Evolutionary conservation across 1,140 invertebrate genomes (phyloP), one percentile per base, ranked within the genome.

Genomic region (Diachasma alloeum): DNA sequence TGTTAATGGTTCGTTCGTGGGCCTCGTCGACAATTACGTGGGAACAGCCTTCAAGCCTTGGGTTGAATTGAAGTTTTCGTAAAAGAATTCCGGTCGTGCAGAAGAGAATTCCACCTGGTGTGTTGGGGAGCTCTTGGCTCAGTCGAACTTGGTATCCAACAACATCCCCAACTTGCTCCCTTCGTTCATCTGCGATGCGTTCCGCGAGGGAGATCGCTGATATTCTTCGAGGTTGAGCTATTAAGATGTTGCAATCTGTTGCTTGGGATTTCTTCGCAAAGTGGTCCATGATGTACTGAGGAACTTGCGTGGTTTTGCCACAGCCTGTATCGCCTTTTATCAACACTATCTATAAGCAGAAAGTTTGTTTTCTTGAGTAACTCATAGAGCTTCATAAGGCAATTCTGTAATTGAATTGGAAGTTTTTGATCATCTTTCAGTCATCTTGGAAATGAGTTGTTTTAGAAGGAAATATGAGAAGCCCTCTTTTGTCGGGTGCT

Each of bases 221-320:
- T 79, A 99, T 95, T 83, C 95, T 92, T 9, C 97, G 91, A 0
- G 98, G 97, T 85, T 99, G 96, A 0, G 97, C 96, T 24, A 97
- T 94, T 39, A 97, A 92, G 82, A 99, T 97, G 81, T 94, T 94
- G 83, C 92, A 93, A 70, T 90, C 69, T 0, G 79, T 26, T 89
- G 91, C 78, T 88, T 81, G 36, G 36, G 79, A 59, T 39, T 78
- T 69, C 59, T 56, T 4, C n/a, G 73, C 59, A 74, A 80, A 97
- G 81, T 95, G 90, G 86, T 98, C 96, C 15, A 98, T 85, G 79
- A 99, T 94, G 84, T 94, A 98, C 87, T 99, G 97, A 0, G 97
- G 96, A 22, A 98, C 93, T 91, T 97, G 95, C 0, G 96, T 97
- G 80, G 94, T 95, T 90, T 97, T 97, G 17, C 96, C 96, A 84